These are phyloP conservation scores for Dorcus parallelipipedus DNA, from an alignment of 2,888 invertebrate species.

Conservation along the genomic window DNA sequence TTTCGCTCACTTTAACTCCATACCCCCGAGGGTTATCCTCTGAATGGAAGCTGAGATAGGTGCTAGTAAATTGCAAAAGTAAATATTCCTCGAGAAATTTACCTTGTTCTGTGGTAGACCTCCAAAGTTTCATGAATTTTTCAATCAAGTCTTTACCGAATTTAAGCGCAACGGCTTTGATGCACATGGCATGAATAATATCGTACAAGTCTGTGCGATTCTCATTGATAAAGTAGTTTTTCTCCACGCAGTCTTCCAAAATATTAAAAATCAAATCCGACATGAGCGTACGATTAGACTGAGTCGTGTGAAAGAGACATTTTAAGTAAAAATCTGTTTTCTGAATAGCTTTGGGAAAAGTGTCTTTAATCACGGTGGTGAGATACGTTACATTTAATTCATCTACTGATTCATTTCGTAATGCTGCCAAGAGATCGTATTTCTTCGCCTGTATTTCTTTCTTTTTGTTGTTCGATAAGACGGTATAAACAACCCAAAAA, in stretches of 20 bases:
- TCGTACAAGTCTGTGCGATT: background rate
- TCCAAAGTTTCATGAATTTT: too few relatives aligned
- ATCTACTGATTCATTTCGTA: background rate
- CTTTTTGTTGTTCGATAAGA: background rate
- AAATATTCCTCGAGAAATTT: background rate
- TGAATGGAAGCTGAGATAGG: background rate
- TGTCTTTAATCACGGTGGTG: background rate
- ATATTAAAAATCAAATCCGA: background rate
- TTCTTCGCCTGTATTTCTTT: background rate
- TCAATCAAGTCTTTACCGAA: background rate
- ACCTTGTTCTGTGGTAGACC: background rate
- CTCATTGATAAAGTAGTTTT: background rate
- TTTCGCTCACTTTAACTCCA: too few relatives aligned
- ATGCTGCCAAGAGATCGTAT: background rate
- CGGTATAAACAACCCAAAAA: background rate
- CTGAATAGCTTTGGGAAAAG: background rate
- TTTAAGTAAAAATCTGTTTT: constrained; percentile 5
- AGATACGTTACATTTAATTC: background rate
- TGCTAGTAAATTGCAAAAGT: background rate
- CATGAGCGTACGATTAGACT: background rate
- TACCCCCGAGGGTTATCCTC: too few relatives aligned
- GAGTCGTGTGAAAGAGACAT: background rate
- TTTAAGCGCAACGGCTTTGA: background rate
- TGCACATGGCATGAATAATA: background rate
- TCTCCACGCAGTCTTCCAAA: background rate